Base-by-base conservation (phyloP, 2,888 invertebrate species). In the Oegoconia quadripuncta region DNA sequence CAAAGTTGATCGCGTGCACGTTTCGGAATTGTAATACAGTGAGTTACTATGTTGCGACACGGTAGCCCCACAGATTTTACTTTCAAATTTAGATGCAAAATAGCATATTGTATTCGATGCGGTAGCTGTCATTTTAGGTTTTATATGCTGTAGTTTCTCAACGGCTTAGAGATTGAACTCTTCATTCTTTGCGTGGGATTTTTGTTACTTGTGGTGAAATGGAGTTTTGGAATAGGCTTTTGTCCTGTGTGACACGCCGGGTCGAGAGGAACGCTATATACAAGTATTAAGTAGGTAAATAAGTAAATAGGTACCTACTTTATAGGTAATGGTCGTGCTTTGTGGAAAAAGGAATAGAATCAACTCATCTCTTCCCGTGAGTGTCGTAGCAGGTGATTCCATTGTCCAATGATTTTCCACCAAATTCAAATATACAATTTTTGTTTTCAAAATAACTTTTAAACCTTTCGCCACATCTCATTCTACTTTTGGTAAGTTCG, bases 81-180 rank as follows among this genome's bases (percentile, higher is more conserved):
- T 78, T 78, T 77, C 70, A 72, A 80, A 80, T 78, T 74, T 66
- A 77, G 70, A 75, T 71, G 72, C 67, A 69, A 74, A 83, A 86
- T 78, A 74, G 81, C 74, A 74, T 73, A 84, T 86, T 84, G 86
- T 83, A 64, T 77, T 76, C 67, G 60, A 46, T 55, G 61, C 54
- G 64, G 71, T 60, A 55, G 65, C 60, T 49, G 59, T 58, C 61
- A 55, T 62, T 63, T 56, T 53, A 53, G 59, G 58, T 68, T 78
- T 73, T 79, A 76, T 78, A 72, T 75, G 70, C 65, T 59, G 71
- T 52, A 54, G 68, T 63, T 58, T 59, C 61, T 51, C 56, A 58
- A 60, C 52, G 52, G 55, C 55, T 66, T 58, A 63, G 55, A 54
- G 63, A 63, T 66, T 69, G 74, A 70, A 75, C 64, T 66, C 60